Percentiles rank a stretch among this genome's conserved stretches.
phyloP scores from a whole-genome alignment of 2,888 invertebrate species.

The Caenorhabditis angaria region DNA sequence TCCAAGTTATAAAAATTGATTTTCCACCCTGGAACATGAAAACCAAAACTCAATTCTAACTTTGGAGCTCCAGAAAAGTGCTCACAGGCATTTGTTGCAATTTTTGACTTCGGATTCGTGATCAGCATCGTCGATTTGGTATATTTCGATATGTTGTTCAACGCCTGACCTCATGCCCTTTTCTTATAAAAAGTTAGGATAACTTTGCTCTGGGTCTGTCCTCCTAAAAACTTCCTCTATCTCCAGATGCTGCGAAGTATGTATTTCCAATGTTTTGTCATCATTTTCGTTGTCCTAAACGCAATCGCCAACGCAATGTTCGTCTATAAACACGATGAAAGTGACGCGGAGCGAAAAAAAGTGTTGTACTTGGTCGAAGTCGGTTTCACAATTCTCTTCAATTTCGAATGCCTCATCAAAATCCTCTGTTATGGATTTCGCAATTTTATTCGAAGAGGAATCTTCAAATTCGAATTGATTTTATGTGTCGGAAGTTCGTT shows the following conservation, averaged over 20 bases:
- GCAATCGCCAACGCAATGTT: conserved; percentile 95
- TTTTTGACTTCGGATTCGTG: no score
- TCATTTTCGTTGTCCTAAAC: conserved; percentile 93
- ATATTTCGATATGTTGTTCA: no score
- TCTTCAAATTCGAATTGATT: conserved; percentile 83
- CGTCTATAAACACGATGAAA: conserved; percentile 89
- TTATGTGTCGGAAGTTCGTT: conserved; percentile 89
- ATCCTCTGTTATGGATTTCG: conserved; percentile 90
- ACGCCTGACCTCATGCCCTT: no score
- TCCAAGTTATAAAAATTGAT: no score
- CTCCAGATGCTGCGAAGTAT: conserved; percentile 83
- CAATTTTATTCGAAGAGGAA: conserved; percentile 52
- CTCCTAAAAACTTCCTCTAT: neutral
- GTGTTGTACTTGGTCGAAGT: conserved; percentile 75
- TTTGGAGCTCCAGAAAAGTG: no score
- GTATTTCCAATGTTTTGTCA: conserved; percentile 82
- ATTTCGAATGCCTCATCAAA: conserved; percentile 94
- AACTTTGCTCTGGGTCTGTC: conserved; percentile 76
- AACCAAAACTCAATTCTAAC: no score
- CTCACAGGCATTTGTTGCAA: no score
- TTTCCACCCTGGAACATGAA: no score
- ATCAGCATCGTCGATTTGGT: no score
- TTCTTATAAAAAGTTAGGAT: no score
- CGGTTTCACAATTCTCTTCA: conserved; percentile 91
- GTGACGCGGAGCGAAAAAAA: conserved; percentile 64